Percentiles rank a stretch among this genome's conserved stretches.
phyloP scores from a whole-genome alignment of 2,113 vertebrate species.

The Arenaria interpres region DNA sequence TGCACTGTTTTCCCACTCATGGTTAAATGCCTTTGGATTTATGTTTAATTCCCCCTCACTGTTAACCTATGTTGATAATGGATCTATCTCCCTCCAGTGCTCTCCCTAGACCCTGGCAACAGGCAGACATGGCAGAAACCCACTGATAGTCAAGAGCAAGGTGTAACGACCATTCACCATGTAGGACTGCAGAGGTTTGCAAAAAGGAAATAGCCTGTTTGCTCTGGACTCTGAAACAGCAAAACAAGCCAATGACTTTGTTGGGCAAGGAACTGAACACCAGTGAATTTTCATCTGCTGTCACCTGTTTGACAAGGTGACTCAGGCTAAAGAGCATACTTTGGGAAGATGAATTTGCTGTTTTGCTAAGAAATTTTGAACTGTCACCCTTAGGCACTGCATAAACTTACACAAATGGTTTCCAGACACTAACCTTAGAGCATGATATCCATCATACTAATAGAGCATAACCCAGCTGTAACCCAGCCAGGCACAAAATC shows the following conservation, averaged over 20 bases:
- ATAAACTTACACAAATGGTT: conserved; percentile 32
- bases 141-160: background rate
- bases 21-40: background rate
- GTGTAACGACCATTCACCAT: background rate
- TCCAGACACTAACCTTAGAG: conserved; percentile 9
- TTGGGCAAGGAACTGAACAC: background rate
- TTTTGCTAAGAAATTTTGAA: conserved; percentile 52
- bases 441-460: conserved; percentile 45
- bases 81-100: background rate
- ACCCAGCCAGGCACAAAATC: background rate
- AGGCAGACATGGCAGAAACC: background rate
- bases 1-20: background rate
- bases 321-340: background rate
- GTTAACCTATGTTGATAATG: background rate
- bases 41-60: background rate
- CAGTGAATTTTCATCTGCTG: conserved; percentile 17
- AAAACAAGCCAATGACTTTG: background rate
- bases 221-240: background rate
- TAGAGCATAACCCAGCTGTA: background rate
- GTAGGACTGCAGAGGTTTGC: background rate
- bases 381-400: conserved; percentile 10
- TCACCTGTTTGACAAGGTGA: conserved; percentile 47
- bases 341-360: conserved; percentile 46
- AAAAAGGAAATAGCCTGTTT: background rate
- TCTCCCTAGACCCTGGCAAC: background rate